These are phyloP conservation scores for Melopsittacus undulatus DNA, from an alignment of 2,797 vertebrate species.

Conservation along the genomic window DNA sequence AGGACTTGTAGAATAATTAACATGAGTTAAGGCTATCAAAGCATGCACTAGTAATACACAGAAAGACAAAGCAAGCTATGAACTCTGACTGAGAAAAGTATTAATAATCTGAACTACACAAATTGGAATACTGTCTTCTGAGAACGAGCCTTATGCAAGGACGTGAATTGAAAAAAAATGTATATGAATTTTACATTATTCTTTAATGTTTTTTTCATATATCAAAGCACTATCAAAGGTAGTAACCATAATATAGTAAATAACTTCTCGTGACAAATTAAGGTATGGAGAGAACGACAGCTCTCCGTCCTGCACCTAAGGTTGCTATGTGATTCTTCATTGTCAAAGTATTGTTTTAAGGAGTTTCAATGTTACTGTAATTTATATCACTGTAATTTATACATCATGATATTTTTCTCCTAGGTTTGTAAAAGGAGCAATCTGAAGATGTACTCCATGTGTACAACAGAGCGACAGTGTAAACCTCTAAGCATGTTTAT, in stretches of 20 bases:
- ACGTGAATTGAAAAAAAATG: neutral
- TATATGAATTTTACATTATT: neutral
- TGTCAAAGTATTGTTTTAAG: neutral
- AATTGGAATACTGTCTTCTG: neutral
- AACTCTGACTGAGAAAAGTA: neutral
- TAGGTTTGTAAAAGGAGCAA: neutral
- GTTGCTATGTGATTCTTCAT: neutral
- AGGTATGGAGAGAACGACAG: neutral
- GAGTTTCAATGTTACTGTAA: neutral
- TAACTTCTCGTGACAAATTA: neutral
- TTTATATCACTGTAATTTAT: neutral
- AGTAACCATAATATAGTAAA: neutral
- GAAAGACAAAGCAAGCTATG: neutral
- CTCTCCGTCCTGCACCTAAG: neutral
- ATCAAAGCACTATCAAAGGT: neutral
- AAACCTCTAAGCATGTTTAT: neutral
- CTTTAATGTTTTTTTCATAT: neutral
- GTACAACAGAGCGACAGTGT: neutral
- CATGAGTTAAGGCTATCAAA: neutral
- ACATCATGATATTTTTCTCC: neutral
- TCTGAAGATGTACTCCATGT: neutral
- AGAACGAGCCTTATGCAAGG: neutral
- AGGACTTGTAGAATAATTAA: neutral
- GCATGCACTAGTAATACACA: neutral
- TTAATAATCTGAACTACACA: neutral